Evolutionary conservation across 1,140 invertebrate species (phyloP), one percentile per base, ranked within the genome.

Genomic region (Megalonaias nervosa): DNA sequence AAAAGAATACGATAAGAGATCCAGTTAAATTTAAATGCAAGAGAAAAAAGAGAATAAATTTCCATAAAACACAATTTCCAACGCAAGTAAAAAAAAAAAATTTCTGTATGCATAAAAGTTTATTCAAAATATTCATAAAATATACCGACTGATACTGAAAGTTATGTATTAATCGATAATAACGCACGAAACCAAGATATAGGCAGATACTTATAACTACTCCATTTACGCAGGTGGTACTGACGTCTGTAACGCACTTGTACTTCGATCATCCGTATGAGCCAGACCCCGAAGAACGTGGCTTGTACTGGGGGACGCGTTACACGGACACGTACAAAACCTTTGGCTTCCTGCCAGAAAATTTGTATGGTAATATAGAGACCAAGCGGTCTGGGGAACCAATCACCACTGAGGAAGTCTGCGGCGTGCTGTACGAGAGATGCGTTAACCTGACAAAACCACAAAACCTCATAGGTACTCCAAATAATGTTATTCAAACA

Each of bases 211-310:
- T 48, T 48, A 48, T 11, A 48, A 48, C 6, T 48, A 48, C 38
- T 48, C 38, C 38, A 48, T 48, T 48, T 48, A 48, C 65, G 0
- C 79, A 90, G 88, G 84, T 88, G 13, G 80, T 90, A 1, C 69
- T 89, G 62, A 71, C 85, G 0, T 85, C 85, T 55, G 88, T 85
- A 0, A 89, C 88, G 14, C 87, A 89, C 74, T 67, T 89, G 14
- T 90, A 89, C 76, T 85, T 89, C 73, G 89, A 90, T 70, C 88
- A 89, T 62, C 86, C 87, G 0, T 85, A 89, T n/a, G 89, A 89
- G 62, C 86, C 88, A 0, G 86, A 90, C 68, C 88, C 89, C 1
- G 78, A 82, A 55, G 87, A 89, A 61, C 79, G 87, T 19, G 89
- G 89, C 2, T 75, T 83, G 55, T 87, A 88, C 65, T 90, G 89